Evolutionary conservation across 2,113 vertebrate species (phyloP), one percentile per base, ranked within the genome.

Genomic region (Leuciscus idus): DNA sequence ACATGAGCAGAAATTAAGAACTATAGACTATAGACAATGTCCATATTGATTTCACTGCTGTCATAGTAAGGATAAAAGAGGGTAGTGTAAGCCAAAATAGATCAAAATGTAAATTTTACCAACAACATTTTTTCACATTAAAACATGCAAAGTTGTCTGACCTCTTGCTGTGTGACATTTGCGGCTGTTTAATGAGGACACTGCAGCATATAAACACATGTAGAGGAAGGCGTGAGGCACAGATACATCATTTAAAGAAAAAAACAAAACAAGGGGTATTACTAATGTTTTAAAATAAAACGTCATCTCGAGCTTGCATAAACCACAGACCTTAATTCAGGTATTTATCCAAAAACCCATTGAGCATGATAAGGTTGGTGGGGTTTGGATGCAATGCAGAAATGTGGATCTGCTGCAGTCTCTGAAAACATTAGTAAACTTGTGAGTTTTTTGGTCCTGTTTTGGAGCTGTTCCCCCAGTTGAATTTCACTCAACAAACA

Each of bases 121-220:
- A 17, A 52, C 46, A 55, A 19, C n/a, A 55, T 55, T 26, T 77
- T 77, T 77, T 5, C 74, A 28, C 48, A 19, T 33, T 72, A 43
- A 36, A 72, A 23, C 13, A 30, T 19, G 17, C 33, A 39, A 70
- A 70, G 33, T 39, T 23, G 33, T 76, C 26, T 50, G n/a, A 19
- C 23, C n/a, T 52, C 26, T 76, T 52, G 26, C 74, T 30, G n/a
- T 21, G 50, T 52, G 74, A 77, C 50, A 77, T 77, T 21, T 77
- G 50, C 19, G 9, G 48, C 30, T 77, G 75, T 77, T 77, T 52
- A 77, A 77, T 10, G 50, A 55, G 50, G 75, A 33, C 75, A 33
- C 75, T 77, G n/a, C 17, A 77, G 75, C 75, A 8, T 15, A 50
- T 21, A 55, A 50, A 77, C 15, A 21, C 26, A 15, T 48, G 33